Conservation (phyloP, 2,113 vertebrate species). For the Leucosticte australis region DNA sequence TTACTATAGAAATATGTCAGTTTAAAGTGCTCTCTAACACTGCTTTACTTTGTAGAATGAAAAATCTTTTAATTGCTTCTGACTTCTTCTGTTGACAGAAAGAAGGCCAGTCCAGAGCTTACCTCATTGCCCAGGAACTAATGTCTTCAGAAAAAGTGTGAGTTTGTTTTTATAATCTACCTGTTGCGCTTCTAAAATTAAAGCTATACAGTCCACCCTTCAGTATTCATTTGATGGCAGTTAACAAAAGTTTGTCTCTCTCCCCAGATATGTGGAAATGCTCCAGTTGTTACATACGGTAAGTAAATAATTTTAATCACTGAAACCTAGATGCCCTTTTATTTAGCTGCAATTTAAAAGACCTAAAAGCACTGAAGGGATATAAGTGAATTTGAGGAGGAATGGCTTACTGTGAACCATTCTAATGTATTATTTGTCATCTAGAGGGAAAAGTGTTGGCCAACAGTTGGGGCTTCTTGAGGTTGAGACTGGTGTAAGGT, state of each 20-base stretch:
- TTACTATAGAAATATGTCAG: background rate
- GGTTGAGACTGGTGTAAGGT: background rate
- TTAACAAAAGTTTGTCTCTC: constrained; percentile 61
- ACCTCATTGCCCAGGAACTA: constrained; percentile 84
- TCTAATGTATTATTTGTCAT: background rate
- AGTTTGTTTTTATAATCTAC: constrained; percentile 64
- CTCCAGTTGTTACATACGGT: constrained; percentile 82
- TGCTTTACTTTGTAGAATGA: background rate
- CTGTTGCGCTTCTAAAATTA: background rate
- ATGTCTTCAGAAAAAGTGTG: constrained; percentile 87
- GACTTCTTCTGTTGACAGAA: constrained; percentile 76
- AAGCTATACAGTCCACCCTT: background rate
- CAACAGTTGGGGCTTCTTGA: background rate
- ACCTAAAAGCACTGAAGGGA: background rate
- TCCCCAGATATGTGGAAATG: constrained; percentile 84
- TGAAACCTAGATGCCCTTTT: constrained; percentile 22
- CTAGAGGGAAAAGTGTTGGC: background rate
- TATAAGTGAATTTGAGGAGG: background rate
- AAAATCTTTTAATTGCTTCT: background rate
- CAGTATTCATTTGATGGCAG: background rate
- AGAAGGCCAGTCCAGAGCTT: constrained; percentile 85
- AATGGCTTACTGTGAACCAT: background rate
- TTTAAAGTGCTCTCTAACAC: background rate
- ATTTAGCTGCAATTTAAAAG: constrained; percentile 9
- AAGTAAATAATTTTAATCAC: constrained; percentile 65